Conservation (phyloP, 2,797 vertebrate genomes). For the Calcarius lapponicus region DNA sequence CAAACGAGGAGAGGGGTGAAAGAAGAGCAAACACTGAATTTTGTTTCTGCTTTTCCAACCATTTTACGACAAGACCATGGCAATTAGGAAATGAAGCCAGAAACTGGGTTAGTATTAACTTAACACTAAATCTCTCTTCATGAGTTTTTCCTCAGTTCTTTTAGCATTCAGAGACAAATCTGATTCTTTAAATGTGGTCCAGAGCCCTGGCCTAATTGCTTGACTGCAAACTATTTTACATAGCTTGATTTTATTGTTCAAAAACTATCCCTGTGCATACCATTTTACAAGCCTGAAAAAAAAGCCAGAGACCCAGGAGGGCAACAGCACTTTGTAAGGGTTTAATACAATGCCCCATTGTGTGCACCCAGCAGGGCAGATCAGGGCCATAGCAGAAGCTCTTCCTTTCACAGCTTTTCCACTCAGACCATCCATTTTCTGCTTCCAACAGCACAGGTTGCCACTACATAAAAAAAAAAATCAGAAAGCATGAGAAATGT, state of each 20-base stretch:
- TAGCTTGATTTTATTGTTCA: not conserved
- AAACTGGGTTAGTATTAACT: not conserved
- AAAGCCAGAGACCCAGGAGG: not conserved
- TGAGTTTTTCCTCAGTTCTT: not conserved
- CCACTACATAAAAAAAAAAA: not conserved
- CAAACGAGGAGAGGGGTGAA: not conserved
- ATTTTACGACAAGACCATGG: not conserved
- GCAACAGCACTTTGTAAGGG: not conserved
- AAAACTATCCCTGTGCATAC: too few species aligned
- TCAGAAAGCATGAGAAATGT: not conserved
- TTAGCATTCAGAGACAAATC: not conserved
- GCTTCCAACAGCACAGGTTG: not conserved
- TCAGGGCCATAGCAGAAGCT: not conserved
- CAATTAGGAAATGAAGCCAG: not conserved
- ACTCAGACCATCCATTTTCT: not conserved
- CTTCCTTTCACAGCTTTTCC: not conserved
- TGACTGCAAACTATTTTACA: not conserved
- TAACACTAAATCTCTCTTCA: not conserved
- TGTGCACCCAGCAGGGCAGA: not conserved
- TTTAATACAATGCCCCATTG: not conserved
- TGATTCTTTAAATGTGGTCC: not conserved
- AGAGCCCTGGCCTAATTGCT: not conserved
- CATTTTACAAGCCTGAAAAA: not conserved
- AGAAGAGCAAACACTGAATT: not conserved
- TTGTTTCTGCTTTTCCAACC: slow-evolving; percentile 22